These are phyloP conservation scores for Drosophila malerkotliana DNA, from an alignment of 1,140 invertebrate genomes.

Conservation along the genomic window DNA sequence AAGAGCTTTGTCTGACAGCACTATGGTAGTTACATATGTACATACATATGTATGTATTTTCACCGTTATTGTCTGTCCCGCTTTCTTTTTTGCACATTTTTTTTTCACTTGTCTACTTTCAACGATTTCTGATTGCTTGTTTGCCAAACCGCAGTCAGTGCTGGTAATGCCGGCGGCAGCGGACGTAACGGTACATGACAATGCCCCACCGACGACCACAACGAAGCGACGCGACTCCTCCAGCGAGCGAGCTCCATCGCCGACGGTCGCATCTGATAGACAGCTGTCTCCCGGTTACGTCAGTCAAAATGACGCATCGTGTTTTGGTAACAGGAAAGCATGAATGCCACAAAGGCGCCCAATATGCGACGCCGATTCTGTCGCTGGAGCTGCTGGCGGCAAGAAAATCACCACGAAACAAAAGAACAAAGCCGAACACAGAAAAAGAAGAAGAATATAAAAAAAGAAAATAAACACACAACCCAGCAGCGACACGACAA, in stretches of 20 bases:
- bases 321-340: slow-evolving; percentile 84
- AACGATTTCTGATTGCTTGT: slow-evolving; percentile 74
- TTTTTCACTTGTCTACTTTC: slow-evolving; percentile 20
- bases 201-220: slow-evolving; percentile 22
- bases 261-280: slow-evolving; percentile 77
- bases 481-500: slow-evolving; percentile 35
- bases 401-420: slow-evolving; percentile 74
- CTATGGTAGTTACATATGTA: neutral
- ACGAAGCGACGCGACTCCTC: slow-evolving; percentile 38
- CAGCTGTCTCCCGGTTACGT: slow-evolving; percentile 84
- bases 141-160: slow-evolving; percentile 74
- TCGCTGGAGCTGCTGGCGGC: slow-evolving; percentile 6
- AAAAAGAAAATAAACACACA: slow-evolving; percentile 23
- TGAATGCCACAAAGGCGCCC: slow-evolving; percentile 49
- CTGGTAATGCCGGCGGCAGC: slow-evolving; percentile 77
- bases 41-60: neutral
- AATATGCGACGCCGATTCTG: slow-evolving; percentile 20
- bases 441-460: slow-evolving; percentile 25
- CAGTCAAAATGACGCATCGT: slow-evolving; percentile 84
- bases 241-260: slow-evolving; percentile 2
- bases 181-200: slow-evolving; percentile 67
- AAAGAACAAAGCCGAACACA: slow-evolving; percentile 59
- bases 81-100: neutral
- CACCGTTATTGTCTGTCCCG: slow-evolving; percentile 24
- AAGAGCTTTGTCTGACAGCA: slow-evolving; percentile 7